Base-by-base conservation (phyloP, 2,888 invertebrate species). In the Argyra leucocephala region DNA sequence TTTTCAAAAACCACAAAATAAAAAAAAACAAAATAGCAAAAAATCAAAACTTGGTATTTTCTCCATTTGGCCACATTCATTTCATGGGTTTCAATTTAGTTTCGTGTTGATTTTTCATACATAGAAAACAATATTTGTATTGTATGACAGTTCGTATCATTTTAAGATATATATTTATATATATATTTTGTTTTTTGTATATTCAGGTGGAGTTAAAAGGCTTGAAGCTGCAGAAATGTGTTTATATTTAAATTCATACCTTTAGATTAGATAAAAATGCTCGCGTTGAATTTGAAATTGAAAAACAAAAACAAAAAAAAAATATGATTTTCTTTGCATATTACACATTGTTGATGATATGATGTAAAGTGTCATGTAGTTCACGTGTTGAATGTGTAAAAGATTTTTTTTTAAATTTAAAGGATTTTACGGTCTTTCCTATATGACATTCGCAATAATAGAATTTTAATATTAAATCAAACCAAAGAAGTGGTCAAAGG, bases 351-450 rank as follows among this genome's bases (percentile, higher is more conserved):
- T 15, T 48, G n/a, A 48, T 12, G 18, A 48, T 48, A 48, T 48
- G 48, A 48, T 48, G 48, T 48, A 48, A 48, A 18, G n/a, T 48
- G 48, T 48, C 48, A 48, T 48, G 48, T 48, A 48, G 48, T 48
- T 48, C 48, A 48, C 48, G 48, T 48, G 48, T 48, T 12, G 18
- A 18, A 48, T 18, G 18, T 48, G 18, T 48, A 18, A 48, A 48
- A 48, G 6, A 2, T 3, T 31, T 31, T 31, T 31, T 31, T 31
- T 31, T 31, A 31, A 31, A 31, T 31, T 31, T 31, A 31, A 31
- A 31, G 31, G 31, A 31, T 31, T 31, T 31, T 31, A 10, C 12
- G 31, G 12, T 31, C 12, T 31, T 31, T n/a, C n/a, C n/a, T n/a
- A n/a, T n/a, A n/a, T n/a, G n/a, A 31, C 7, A 31, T 3, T 7